Evolutionary conservation across 2,888 invertebrate species (phyloP).

Genomic region (Temnothorax unifasciatus): DNA sequence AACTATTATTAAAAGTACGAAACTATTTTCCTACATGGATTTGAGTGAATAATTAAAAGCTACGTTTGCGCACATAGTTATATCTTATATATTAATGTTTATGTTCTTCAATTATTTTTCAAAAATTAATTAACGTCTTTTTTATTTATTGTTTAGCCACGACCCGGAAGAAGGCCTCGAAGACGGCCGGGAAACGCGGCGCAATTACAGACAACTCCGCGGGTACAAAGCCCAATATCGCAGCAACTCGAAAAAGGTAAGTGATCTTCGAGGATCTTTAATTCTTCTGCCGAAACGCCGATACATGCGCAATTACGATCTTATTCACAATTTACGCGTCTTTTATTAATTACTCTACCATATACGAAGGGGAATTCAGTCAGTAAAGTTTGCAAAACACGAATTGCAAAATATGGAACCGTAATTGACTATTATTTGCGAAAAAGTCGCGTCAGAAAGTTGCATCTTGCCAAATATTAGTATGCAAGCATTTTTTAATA

Average conservation of each 20-base stretch:
- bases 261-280: constrained; percentile 39
- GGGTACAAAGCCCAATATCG: constrained; percentile 82
- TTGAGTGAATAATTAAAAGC: background rate
- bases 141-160: constrained; percentile 79
- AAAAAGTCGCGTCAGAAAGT: background rate
- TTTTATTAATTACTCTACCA: background rate
- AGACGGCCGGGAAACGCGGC: constrained; percentile 83
- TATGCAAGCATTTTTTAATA: background rate
- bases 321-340: background rate
- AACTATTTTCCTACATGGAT: background rate
- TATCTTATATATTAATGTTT: background rate
- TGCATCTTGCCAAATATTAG: background rate
- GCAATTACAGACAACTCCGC: constrained; percentile 81
- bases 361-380: background rate
- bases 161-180: constrained; percentile 84
- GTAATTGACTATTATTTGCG: background rate
- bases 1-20: background rate
- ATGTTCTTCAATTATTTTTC: background rate
- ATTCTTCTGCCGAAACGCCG: background rate
- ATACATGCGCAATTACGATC: background rate
- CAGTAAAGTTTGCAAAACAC: background rate
- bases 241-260: constrained; percentile 85
- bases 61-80: background rate
- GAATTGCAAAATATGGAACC: background rate
- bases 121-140: constrained; percentile 17